phyloP scores from a whole-genome alignment of 2,113 vertebrate genomes.

The Arizona elegans region DNA sequence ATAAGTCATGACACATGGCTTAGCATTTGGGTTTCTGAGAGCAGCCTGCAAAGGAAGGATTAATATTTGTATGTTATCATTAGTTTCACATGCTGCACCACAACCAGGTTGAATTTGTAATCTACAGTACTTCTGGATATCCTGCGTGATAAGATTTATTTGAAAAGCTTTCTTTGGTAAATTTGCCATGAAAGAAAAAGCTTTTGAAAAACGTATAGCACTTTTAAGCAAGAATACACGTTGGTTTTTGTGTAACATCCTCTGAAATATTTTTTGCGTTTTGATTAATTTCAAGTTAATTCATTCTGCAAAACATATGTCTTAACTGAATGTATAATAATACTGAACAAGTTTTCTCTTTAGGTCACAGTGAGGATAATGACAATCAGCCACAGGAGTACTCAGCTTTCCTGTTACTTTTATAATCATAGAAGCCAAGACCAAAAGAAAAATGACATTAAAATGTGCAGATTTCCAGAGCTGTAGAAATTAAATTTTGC shows the following conservation, averaged over 20 bases:
- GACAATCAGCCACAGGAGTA: neutral
- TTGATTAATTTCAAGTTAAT: neutral
- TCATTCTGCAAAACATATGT: neutral
- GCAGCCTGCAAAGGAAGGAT: neutral
- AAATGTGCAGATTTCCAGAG: neutral
- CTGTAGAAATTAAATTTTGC: neutral
- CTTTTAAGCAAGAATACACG: neutral
- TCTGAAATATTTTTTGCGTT: neutral
- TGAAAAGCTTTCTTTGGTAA: neutral
- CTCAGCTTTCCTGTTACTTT: neutral
- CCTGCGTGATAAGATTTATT: neutral
- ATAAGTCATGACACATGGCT: neutral
- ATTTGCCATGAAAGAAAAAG: neutral
- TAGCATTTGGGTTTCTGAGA: neutral
- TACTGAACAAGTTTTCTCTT: neutral
- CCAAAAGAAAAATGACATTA: neutral
- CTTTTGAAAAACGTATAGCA: neutral
- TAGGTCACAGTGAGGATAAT: neutral
- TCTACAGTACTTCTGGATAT: neutral
- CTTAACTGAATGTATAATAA: neutral
- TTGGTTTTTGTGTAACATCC: neutral
- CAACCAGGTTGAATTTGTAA: neutral
- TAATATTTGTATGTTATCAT: neutral
- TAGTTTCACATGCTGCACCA: neutral
- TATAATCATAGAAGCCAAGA: neutral